Evolutionary conservation across 2,113 vertebrate species (phyloP).

Genomic region (Pleuronectes platessa): DNA sequence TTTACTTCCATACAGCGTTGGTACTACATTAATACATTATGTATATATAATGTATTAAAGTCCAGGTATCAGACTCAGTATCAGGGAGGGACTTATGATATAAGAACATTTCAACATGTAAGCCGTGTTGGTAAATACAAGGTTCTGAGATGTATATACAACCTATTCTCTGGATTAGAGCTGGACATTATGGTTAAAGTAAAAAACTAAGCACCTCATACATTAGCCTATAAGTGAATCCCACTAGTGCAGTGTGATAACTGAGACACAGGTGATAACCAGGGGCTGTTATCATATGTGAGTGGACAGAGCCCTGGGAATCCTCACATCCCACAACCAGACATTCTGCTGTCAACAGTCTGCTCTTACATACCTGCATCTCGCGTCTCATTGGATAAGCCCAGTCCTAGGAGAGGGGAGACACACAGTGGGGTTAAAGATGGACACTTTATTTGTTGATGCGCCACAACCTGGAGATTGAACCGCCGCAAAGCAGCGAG

Average conservation of each 20-base stretch:
- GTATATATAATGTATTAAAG: too few relatives aligned
- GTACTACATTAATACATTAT: too few relatives aligned
- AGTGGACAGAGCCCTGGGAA: too few relatives aligned
- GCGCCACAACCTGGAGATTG: background rate
- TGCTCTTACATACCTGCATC: slow-evolving; percentile 90
- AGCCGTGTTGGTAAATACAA: too few relatives aligned
- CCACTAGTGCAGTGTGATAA: background rate
- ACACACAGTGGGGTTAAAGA: background rate
- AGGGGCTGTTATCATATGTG: too few relatives aligned
- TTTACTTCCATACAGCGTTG: too few relatives aligned
- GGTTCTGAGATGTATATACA: too few relatives aligned
- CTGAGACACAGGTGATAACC: background rate
- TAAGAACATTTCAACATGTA: too few relatives aligned
- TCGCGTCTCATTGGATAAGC: slow-evolving; percentile 98
- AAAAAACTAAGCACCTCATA: background rate
- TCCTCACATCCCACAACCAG: too few relatives aligned
- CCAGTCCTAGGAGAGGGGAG: slow-evolving; percentile 88
- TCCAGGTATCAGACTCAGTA: too few relatives aligned
- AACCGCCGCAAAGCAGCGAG: background rate
- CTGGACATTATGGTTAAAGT: background rate
- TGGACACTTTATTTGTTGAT: background rate
- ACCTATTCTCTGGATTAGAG: background rate
- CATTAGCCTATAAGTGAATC: too few relatives aligned
- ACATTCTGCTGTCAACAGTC: background rate
- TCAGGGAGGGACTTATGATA: too few relatives aligned